Conservation (phyloP, 2,113 vertebrate genomes). For the Lanius ludovicianus region DNA sequence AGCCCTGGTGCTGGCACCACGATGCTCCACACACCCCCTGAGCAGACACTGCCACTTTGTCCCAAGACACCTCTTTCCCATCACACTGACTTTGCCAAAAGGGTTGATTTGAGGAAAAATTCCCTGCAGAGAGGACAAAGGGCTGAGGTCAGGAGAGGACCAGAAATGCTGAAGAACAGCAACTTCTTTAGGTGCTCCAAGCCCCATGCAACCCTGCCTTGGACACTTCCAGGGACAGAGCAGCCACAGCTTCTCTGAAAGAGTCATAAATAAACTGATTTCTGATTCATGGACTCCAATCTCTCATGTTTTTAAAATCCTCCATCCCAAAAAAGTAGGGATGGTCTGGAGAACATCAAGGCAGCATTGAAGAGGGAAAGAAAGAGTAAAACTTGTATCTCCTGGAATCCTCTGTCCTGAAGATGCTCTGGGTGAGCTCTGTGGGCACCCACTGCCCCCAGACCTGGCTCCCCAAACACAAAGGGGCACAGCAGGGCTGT, state of each 20-base stretch:
- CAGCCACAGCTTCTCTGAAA: background rate
- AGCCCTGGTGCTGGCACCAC: background rate
- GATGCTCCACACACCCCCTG: background rate
- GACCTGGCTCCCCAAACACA: background rate
- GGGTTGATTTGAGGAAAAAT: background rate
- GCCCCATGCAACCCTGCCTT: background rate
- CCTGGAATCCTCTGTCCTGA: background rate
- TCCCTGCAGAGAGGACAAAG: background rate
- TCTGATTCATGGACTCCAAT: background rate
- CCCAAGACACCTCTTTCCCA: background rate
- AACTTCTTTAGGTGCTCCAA: background rate
- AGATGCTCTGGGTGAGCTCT: background rate
- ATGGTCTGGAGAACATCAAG: background rate
- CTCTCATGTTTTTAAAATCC: background rate
- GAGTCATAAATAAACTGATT: background rate
- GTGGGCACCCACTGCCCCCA: background rate
- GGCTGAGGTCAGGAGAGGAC: background rate
- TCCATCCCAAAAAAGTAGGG: background rate
- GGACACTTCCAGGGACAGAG: background rate
- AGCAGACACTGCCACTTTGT: background rate
- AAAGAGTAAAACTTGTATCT: background rate
- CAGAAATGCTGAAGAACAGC: background rate
- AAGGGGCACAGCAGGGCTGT: background rate
- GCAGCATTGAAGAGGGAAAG: background rate
- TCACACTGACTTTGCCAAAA: background rate